Base-by-base conservation (phyloP, 92 coral and sea anemone genomes). In the Porites evermanni region DNA sequence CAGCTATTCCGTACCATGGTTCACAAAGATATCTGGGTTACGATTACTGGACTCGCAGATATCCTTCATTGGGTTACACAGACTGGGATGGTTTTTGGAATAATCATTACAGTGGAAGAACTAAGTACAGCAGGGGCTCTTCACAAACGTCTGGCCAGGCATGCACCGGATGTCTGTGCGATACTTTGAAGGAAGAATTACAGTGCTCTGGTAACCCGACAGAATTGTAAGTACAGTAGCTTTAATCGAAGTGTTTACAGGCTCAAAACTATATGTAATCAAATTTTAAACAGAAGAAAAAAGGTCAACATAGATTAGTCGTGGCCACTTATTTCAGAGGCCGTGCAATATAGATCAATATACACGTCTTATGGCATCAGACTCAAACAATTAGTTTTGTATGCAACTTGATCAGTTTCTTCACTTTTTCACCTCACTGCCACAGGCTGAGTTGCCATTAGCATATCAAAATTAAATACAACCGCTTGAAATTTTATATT, bases 1-100 rank as follows among this genome's bases (percentile, higher is more conserved):
- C 2, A 24, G 53, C 64, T 21, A 74, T 84, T 6, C 88, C 88
- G 12, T 50, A 66, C 83, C 88, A 84, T 80, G 83, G 88, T 32
- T 53, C 69, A 9, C 83, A 84, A 56, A 51, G 0, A 53, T 84
- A 53, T 54, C 60, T 75, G 19, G 88, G 83, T 23, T 63, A 76
- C 7, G 56, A 29, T 20, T 84, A 66, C 82, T 84, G 88, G 88
- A 67, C 38, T 32, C 20, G 17, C 12, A 20, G 88, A 13, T 84
- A 84, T 76, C 82, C 83, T n/a, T 67, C 77, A 18, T 66, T 75
- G 20, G 81, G 61, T 0, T 77, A 75, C 59, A 24, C 82, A 2
- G 88, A 84, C 13, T 84, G 88, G 88, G 67, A 84, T 50, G 88
- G 88, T 1, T 84, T 84, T 16, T 84, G 88, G 88, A 84, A 84